Conservation (phyloP, 2,797 vertebrate genomes). For the Crocodylus rhombifer region DNA sequence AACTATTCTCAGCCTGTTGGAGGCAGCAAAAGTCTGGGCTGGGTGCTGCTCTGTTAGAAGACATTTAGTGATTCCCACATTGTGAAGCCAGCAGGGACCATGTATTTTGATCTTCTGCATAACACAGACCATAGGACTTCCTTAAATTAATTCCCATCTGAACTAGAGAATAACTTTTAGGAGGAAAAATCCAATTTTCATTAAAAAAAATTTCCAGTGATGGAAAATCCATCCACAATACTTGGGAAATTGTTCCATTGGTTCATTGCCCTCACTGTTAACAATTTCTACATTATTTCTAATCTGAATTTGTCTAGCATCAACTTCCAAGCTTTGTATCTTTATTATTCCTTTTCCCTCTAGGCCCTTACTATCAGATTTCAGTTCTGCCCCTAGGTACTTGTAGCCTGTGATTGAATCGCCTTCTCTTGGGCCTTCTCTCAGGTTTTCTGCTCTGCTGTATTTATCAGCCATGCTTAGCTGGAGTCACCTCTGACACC, state of each 20-base stretch:
- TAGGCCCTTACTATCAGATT: too few relatives aligned
- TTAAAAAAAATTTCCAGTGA: background rate
- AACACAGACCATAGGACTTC: background rate
- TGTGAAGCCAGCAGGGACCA: too few relatives aligned
- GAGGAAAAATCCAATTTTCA: background rate
- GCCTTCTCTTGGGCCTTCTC: too few relatives aligned
- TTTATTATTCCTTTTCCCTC: too few relatives aligned
- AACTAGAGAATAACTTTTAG: background rate
- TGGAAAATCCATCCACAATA: background rate
- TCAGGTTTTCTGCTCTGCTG: background rate
- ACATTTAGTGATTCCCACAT: too few relatives aligned
- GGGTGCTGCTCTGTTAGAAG: too few relatives aligned
- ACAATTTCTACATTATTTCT: background rate
- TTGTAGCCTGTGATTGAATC: too few relatives aligned
- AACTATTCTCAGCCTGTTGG: background rate
- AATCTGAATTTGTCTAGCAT: background rate
- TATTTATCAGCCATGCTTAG: background rate
- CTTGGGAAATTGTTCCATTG: background rate
- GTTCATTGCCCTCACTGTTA: background rate
- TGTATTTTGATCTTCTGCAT: too few relatives aligned
- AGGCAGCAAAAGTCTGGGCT: too few relatives aligned
- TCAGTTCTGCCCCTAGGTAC: too few relatives aligned
- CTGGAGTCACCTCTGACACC: background rate
- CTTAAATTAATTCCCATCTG: background rate
- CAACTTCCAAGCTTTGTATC: background rate